Evolutionary conservation across 2,113 vertebrate species (phyloP).

Genomic region (Corythoichthys haematopterus): DNA sequence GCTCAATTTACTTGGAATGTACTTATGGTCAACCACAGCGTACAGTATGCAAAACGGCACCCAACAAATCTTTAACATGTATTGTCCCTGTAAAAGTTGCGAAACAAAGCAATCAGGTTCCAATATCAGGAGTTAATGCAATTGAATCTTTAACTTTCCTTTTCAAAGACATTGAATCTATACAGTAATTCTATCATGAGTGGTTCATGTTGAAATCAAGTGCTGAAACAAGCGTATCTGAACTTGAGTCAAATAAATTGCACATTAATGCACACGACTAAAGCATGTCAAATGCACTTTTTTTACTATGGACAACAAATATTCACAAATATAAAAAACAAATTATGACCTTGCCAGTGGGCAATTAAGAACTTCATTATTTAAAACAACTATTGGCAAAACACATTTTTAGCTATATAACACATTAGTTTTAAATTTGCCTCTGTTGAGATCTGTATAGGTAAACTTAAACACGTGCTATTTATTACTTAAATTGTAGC

Average conservation of each 20-base stretch:
- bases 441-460: conserved; percentile 20
- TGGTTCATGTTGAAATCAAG: not conserved
- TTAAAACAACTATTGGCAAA: conserved; percentile 23
- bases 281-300: conserved; percentile 22
- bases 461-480: conserved; percentile 7
- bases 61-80: not conserved
- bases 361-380: conserved; percentile 24
- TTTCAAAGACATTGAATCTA: not conserved
- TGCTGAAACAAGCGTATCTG: not conserved
- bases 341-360: conserved; percentile 10
- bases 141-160: not conserved
- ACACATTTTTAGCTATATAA: conserved; percentile 12
- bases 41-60: not conserved
- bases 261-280: conserved; percentile 10
- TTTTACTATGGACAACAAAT: conserved; percentile 24
- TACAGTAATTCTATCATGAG: not conserved
- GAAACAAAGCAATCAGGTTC: not conserved
- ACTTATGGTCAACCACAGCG: not conserved
- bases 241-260: not conserved
- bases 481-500: not conserved
- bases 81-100: not conserved
- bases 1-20: conserved; percentile 25
- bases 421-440: conserved; percentile 29
- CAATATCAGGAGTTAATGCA: not conserved
- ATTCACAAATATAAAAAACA: conserved; percentile 7